phyloP scores from a whole-genome alignment of 2,888 invertebrate species.

The Oscheius onirici region DNA sequence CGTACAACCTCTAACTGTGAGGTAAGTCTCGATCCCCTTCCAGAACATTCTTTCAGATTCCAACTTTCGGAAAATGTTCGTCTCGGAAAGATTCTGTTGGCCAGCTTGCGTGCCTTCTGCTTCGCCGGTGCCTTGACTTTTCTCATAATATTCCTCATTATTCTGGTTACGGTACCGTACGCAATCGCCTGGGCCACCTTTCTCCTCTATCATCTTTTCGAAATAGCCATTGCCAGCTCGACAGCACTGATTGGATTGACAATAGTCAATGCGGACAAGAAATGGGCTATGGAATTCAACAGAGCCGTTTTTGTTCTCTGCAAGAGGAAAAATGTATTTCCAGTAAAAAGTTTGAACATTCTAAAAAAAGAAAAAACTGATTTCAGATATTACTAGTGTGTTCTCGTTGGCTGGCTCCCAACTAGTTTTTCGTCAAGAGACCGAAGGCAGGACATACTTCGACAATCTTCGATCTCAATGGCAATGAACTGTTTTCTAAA shows the following conservation, averaged over 20 bases:
- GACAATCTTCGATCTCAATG: constrained; percentile 19
- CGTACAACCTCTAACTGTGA: background rate
- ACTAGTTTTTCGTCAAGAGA: constrained; percentile 11
- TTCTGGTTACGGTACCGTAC: background rate
- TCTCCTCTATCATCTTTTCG: constrained; percentile 15
- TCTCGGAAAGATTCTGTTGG: constrained; percentile 16
- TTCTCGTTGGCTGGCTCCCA: constrained; percentile 13
- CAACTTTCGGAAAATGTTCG: constrained; percentile 33
- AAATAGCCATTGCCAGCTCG: background rate
- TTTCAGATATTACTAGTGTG: constrained; percentile 11
- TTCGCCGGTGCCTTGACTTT: constrained; percentile 1
- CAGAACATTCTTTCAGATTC: background rate
- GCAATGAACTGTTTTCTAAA: background rate
- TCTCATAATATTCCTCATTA: background rate
- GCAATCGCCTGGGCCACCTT: background rate
- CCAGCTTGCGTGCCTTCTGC: constrained; percentile 16
- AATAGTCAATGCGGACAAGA: constrained; percentile 7
- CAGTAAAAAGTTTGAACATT: background rate
- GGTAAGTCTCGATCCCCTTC: background rate
- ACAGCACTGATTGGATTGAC: constrained; percentile 8
- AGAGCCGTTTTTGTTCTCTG: background rate
- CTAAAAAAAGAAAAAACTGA: background rate
- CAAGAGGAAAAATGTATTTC: background rate
- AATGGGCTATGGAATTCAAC: constrained; percentile 7
- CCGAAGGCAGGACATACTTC: constrained; percentile 5